phyloP scores from a whole-genome alignment of 2,797 vertebrate species.

The Microctenopoma lineatum region DNA sequence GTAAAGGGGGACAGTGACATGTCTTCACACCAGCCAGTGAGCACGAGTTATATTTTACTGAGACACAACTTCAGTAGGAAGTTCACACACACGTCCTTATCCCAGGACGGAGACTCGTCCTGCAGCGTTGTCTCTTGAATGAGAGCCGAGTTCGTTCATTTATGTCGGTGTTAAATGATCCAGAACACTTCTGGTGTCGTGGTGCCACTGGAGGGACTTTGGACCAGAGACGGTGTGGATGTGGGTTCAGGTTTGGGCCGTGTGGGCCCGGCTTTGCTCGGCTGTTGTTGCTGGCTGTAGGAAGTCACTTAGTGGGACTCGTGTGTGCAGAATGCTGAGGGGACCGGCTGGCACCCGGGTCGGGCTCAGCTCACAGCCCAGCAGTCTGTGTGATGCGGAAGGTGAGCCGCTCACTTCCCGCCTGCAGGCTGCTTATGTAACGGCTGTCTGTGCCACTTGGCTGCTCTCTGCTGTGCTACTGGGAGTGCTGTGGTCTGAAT shows the following conservation, averaged over 20 bases:
- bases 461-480: constrained; percentile 73
- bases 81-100: no score
- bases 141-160: no score
- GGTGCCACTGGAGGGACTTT: no score
- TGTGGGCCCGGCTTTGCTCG: background rate
- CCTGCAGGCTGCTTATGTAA: constrained; percentile 76
- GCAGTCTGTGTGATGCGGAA: constrained; percentile 28
- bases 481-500: constrained; percentile 66
- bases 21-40: no score
- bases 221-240: no score
- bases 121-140: no score
- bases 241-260: background rate
- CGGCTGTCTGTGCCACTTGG: constrained; percentile 76
- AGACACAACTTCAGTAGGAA: no score
- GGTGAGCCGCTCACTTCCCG: constrained; percentile 57
- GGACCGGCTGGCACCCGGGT: constrained; percentile 25
- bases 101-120: no score
- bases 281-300: constrained; percentile 1
- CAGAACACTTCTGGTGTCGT: no score
- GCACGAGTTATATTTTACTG: no score
- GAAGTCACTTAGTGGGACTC: constrained; percentile 27
- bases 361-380: background rate
- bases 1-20: no score
- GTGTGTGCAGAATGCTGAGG: constrained; percentile 59
- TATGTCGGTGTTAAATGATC: no score